These are phyloP conservation scores for Lepidurus packardi DNA, from an alignment of 1,140 invertebrate species.

Conservation along the genomic window DNA sequence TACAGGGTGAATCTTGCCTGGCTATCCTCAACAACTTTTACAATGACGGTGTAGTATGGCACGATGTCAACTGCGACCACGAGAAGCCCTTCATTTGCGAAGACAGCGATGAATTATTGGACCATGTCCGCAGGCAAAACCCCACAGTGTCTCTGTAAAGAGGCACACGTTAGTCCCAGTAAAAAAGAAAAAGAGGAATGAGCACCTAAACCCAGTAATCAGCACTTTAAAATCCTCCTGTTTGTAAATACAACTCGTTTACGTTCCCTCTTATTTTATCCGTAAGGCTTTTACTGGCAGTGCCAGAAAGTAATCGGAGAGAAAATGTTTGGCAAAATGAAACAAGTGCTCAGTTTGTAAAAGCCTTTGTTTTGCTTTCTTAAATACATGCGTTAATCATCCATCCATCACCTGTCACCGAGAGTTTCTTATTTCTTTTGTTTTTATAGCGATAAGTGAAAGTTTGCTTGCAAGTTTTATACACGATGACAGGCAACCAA, in stretches of 20 bases:
- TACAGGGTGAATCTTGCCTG: conserved; percentile 83
- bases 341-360: not conserved
- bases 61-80: conserved; percentile 85
- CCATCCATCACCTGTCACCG: not conserved
- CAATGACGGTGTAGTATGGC: conserved; percentile 85
- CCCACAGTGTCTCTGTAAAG: conserved; percentile 71
- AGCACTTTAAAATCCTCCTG: not conserved
- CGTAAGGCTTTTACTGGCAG: not conserved
- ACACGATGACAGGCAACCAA: not conserved
- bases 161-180: not conserved
- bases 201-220: not conserved
- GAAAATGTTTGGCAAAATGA: not conserved
- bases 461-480: not conserved
- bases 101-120: conserved; percentile 83
- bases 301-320: not conserved
- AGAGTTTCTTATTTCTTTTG: not conserved
- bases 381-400: not conserved
- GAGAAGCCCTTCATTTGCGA: conserved; percentile 88
- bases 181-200: not conserved
- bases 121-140: conserved; percentile 80
- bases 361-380: not conserved
- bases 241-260: conserved; percentile 20
- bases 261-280: not conserved
- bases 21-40: conserved; percentile 89
- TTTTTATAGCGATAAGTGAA: not conserved